These are phyloP conservation scores for Pao palembangensis DNA, from an alignment of 2,113 vertebrate species.

Conservation along the genomic window DNA sequence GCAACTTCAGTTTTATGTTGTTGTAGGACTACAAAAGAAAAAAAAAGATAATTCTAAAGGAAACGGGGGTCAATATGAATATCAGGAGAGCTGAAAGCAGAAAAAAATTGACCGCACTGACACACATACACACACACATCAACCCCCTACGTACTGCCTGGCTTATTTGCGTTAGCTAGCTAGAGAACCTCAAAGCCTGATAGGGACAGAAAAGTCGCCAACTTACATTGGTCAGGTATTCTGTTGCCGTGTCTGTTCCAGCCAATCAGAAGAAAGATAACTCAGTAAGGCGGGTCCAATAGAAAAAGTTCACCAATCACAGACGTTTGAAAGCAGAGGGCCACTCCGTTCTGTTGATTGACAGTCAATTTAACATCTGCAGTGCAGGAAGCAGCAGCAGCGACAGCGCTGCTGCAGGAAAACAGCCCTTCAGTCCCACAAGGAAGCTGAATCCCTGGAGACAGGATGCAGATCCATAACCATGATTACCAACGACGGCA, in stretches of 20 bases:
- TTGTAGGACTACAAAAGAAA: slow-evolving; percentile 53
- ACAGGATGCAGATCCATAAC: too few species aligned
- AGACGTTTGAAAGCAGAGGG: not conserved
- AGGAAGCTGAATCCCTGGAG: too few species aligned
- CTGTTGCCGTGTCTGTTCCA: slow-evolving; percentile 48
- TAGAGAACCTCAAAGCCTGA: slow-evolving; percentile 13
- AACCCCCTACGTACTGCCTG: slow-evolving; percentile 15
- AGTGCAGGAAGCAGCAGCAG: slow-evolving; percentile 18
- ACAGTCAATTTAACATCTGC: slow-evolving; percentile 42
- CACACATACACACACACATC: slow-evolving; percentile 28
- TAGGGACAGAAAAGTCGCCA: slow-evolving; percentile 19
- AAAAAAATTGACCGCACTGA: slow-evolving; percentile 24
- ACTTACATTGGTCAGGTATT: slow-evolving; percentile 40
- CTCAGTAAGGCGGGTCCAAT: slow-evolving; percentile 11
- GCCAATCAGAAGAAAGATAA: slow-evolving; percentile 44
- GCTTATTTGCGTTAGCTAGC: slow-evolving; percentile 49
- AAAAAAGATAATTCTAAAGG: slow-evolving; percentile 32
- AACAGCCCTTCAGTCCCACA: too few species aligned
- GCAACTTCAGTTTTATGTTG: slow-evolving; percentile 74
- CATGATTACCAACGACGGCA: too few species aligned
- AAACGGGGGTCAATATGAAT: slow-evolving; percentile 8
- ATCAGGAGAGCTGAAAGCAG: slow-evolving; percentile 22
- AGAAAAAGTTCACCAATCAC: slow-evolving; percentile 21
- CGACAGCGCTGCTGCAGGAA: not conserved
- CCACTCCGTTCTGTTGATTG: slow-evolving; percentile 45